Evolutionary conservation across 2,888 invertebrate species (phyloP).

Genomic region (Junonia oenone): DNA sequence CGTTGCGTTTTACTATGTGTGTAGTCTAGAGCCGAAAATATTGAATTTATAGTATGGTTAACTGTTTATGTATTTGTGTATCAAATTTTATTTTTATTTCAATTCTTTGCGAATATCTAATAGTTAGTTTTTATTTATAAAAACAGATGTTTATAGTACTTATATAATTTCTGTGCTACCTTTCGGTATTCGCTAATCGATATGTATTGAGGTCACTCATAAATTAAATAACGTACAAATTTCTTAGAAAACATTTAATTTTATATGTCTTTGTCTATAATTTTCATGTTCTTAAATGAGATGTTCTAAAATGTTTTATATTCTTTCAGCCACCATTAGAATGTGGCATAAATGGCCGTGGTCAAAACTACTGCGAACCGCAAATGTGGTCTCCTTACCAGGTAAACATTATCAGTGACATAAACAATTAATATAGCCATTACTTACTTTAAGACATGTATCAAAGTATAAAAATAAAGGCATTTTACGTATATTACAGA

Average conservation of each 20-base stretch:
- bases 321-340: slow-evolving; percentile 67
- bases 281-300: too few species aligned
- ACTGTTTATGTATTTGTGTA: too few species aligned
- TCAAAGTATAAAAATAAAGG: neutral
- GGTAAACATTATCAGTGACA: slow-evolving; percentile 49
- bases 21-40: neutral
- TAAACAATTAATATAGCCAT: neutral
- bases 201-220: too few species aligned
- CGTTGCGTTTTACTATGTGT: neutral
- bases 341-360: slow-evolving; percentile 61
- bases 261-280: too few species aligned
- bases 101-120: too few species aligned
- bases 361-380: slow-evolving; percentile 61
- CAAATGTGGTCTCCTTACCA: slow-evolving; percentile 74
- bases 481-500: slow-evolving; percentile 38
- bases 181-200: too few species aligned
- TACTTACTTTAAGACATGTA: neutral
- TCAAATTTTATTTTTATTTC: too few species aligned
- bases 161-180: too few species aligned
- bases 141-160: too few species aligned
- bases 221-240: too few species aligned
- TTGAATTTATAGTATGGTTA: neutral
- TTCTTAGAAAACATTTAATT: too few species aligned
- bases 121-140: too few species aligned
- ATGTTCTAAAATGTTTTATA: neutral